Conservation (phyloP, 2,113 vertebrate genomes). For the Nothoprocta pentlandii region DNA sequence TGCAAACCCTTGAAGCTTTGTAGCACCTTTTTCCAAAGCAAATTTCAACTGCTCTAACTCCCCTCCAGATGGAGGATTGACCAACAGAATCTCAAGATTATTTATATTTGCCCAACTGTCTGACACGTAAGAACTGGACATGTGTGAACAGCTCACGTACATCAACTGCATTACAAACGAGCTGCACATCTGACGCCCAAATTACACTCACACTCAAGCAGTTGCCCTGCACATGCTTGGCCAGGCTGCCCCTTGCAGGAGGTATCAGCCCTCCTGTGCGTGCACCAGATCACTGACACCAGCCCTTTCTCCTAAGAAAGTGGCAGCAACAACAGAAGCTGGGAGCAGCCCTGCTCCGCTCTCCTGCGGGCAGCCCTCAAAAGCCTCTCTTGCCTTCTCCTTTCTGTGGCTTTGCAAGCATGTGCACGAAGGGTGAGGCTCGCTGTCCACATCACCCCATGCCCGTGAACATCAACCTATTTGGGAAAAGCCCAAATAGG, state of each 20-base stretch:
- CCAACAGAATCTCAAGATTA: not conserved
- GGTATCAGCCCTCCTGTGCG: not conserved
- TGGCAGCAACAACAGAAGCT: not conserved
- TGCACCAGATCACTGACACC: not conserved
- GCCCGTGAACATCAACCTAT: not conserved
- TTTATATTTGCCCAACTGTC: fast-evolving
- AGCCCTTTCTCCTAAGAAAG: not conserved
- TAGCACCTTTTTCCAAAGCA: not conserved
- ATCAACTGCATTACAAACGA: not conserved
- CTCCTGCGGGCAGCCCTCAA: not conserved
- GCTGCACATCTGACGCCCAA: not conserved
- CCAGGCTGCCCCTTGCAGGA: not conserved
- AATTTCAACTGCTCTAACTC: not conserved
- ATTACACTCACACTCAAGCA: fast-evolving
- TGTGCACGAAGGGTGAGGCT: not conserved
- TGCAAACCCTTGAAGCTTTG: not conserved
- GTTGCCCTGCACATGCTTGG: not conserved
- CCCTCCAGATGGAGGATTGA: not conserved
- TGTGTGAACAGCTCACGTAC: not conserved
- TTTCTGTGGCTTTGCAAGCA: not conserved
- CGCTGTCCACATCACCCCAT: not conserved
- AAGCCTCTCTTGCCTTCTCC: not conserved
- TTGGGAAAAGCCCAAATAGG: not conserved
- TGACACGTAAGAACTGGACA: fast-evolving
- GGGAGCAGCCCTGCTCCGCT: not conserved